Evolutionary conservation across 2,113 vertebrate species (phyloP).

Genomic region (Atlantisia rogersi): DNA sequence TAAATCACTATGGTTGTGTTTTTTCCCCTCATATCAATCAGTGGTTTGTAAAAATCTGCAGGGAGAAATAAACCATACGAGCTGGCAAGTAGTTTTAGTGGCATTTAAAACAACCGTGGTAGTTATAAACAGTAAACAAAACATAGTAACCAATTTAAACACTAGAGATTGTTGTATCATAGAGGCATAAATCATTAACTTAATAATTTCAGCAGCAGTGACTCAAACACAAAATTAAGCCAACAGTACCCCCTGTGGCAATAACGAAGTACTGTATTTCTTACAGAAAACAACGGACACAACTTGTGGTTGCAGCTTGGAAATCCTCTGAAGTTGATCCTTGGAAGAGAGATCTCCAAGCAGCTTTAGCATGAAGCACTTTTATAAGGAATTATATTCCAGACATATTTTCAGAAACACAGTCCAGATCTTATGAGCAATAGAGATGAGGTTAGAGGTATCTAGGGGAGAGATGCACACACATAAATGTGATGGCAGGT

Average conservation of each 20-base stretch:
- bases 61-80: conserved; percentile 74
- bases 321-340: conserved; percentile 3
- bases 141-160: conserved; percentile 79
- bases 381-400: not conserved
- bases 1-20: conserved; percentile 36
- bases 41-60: conserved; percentile 73
- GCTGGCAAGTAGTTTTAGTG: conserved; percentile 61
- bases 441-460: not conserved
- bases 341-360: not conserved
- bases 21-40: conserved; percentile 62
- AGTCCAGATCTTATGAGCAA: not conserved
- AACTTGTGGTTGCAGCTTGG: conserved; percentile 15
- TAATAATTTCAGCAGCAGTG: conserved; percentile 77
- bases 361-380: not conserved
- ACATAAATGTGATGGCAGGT: not conserved
- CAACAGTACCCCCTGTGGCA: conserved; percentile 84
- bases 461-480: not conserved
- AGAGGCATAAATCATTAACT: conserved; percentile 79
- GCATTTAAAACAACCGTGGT: conserved; percentile 69
- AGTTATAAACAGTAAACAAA: conserved; percentile 85
- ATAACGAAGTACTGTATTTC: conserved; percentile 75
- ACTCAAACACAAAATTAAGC: conserved; percentile 77
- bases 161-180: conserved; percentile 74
- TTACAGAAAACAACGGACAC: conserved; percentile 20
- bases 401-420: not conserved